phyloP scores from a whole-genome alignment of 2,797 vertebrate species.

The Erithacus rubecula region DNA sequence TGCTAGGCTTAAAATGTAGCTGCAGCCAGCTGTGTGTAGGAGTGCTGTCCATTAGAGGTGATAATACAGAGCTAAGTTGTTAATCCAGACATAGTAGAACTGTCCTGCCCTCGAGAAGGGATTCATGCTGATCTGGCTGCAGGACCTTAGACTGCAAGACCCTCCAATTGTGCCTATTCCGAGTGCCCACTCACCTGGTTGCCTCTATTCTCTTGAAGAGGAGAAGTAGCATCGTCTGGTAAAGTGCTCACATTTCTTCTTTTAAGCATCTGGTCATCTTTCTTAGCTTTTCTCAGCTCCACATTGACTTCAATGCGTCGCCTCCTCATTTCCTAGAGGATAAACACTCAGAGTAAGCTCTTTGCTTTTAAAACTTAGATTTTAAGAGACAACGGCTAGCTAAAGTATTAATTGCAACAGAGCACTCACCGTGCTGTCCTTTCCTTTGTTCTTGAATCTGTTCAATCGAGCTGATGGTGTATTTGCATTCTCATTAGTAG shows the following conservation, averaged over 20 bases:
- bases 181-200: conserved; percentile 77
- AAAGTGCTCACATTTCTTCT: conserved; percentile 89
- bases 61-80: fast-evolving
- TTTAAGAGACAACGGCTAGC: not conserved
- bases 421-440: conserved; percentile 87
- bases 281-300: conserved; percentile 96
- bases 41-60: too few relatives aligned
- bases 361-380: not conserved
- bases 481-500: conserved; percentile 79
- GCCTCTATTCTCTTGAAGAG: conserved; percentile 91
- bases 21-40: not conserved
- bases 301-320: conserved; percentile 92
- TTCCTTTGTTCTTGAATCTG: conserved; percentile 98
- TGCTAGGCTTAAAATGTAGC: not conserved
- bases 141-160: not conserved
- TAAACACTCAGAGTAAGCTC: not conserved
- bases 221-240: conserved; percentile 90
- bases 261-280: conserved; percentile 96
- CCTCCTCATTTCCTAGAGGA: conserved; percentile 85
- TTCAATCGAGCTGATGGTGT: conserved; percentile 81
- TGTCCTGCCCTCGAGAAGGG: fast-evolving
- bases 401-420: not conserved
- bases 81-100: fast-evolving
- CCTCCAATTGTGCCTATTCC: fast-evolving
- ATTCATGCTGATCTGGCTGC: not conserved